Evolutionary conservation across 1,140 invertebrate genomes (phyloP).

Genomic region (Phymorhynchus buccinoides): DNA sequence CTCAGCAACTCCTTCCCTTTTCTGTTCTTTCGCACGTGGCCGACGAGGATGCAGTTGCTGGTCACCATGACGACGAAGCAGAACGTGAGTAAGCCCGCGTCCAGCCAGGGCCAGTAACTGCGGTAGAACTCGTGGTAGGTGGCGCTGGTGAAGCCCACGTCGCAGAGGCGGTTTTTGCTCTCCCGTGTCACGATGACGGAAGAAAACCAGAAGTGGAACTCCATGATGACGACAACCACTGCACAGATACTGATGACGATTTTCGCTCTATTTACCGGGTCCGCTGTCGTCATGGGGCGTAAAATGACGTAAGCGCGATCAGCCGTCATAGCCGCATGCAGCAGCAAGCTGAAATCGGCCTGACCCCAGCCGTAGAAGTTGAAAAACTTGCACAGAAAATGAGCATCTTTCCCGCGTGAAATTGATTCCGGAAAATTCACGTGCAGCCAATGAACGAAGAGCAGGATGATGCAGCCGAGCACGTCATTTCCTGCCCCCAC

Average conservation of each 20-base stretch:
- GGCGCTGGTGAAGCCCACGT: conserved; percentile 46
- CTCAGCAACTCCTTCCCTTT: conserved; percentile 39
- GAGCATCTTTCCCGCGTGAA: conserved; percentile 41
- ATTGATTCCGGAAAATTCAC: conserved; percentile 56
- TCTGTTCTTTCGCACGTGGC: conserved; percentile 49
- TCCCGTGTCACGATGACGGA: conserved; percentile 56
- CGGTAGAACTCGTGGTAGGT: conserved; percentile 53
- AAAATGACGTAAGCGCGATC: conserved; percentile 60
- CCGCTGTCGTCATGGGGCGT: conserved; percentile 51
- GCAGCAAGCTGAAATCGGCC: conserved; percentile 58
- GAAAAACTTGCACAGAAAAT: conserved; percentile 63
- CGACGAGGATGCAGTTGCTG: conserved; percentile 57
- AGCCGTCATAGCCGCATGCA: conserved; percentile 61
- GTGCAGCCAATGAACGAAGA: conserved; percentile 62
- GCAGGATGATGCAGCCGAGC: conserved; percentile 51
- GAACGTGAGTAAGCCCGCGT: conserved; percentile 49
- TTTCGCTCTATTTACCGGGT: conserved; percentile 56
- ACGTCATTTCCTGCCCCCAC: conserved; percentile 57
- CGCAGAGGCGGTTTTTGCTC: conserved; percentile 57
- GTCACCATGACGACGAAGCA: conserved; percentile 56
- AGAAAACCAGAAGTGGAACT: conserved; percentile 61
- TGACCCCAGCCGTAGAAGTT: conserved; percentile 65
- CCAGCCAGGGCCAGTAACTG: conserved; percentile 58
- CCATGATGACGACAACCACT: conserved; percentile 53
- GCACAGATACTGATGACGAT: conserved; percentile 42